Evolutionary conservation across 2,888 invertebrate species (phyloP), one percentile per base, ranked within the genome.

Genomic region (Thymelicus acteon): DNA sequence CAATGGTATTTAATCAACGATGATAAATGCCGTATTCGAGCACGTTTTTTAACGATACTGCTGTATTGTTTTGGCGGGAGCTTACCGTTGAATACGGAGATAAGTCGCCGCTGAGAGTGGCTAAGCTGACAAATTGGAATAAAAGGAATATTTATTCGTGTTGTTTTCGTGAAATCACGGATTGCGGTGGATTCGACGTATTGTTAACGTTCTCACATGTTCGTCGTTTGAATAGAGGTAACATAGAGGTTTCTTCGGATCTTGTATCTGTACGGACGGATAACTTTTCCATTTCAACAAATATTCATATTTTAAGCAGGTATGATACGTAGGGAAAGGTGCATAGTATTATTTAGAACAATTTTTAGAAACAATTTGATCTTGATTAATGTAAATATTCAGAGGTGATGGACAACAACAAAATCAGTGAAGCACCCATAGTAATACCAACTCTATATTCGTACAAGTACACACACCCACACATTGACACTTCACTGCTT

Each of bases 1-100:
- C 93, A 93, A 93, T 92, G 93, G 92, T 92, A 93, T 93, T 93
- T 93, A 93, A 93, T 93, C 93, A 93, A 90, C 89, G 92, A 93
- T 93, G 93, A 93, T 93, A 93, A 92, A 93, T 93, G 93, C 90
- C 86, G 93, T 89, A 90, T 92, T 89, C 92, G 91, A 85, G 86
- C 90, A 91, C 92, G 92, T 93, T 93, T 93, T 93, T 93, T 92
- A 93, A 92, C 90, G 89, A 92, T 90, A 91, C 92, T 88, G 90
- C 86, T 82, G 92, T 92, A 93, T 93, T 93, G 93, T 93, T 92
- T 92, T 91, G 91, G 91, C 91, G 90, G 91, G 92, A 91, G 92
- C 92, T 91, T 90, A 90, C 92, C 89, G 88, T 86, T 86, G 90
- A 87, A 91, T 89, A 87, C 87, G 91, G 88, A 92, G 93, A 93